Evolutionary conservation across 1,140 invertebrate species (phyloP).

Genomic region (Trichonephila clavata): DNA sequence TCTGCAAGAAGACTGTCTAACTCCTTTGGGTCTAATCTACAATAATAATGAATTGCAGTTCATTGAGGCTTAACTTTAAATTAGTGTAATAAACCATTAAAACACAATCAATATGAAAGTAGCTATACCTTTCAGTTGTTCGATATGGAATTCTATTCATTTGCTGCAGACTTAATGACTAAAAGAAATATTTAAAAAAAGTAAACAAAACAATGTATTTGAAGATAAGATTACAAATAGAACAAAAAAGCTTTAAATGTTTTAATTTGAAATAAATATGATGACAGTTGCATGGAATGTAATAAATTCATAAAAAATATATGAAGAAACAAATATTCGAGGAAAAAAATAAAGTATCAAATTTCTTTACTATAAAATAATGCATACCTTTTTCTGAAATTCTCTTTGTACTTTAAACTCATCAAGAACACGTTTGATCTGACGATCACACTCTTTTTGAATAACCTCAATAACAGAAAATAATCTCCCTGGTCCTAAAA

Average conservation of each 20-base stretch:
- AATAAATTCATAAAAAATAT: background rate
- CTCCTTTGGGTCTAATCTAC: constrained; percentile 89
- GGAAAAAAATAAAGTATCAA: background rate
- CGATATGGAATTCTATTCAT: constrained; percentile 61
- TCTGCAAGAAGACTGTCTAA: constrained; percentile 94
- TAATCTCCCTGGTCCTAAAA: constrained; percentile 86
- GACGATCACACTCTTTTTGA: constrained; percentile 89
- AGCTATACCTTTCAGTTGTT: constrained; percentile 59
- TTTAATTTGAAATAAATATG: background rate
- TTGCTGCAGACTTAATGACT: constrained; percentile 78
- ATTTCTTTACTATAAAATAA: no score
- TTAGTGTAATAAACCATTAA: background rate
- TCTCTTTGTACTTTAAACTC: constrained; percentile 90
- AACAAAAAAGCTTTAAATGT: no score
- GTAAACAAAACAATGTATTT: background rate
- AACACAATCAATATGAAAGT: background rate
- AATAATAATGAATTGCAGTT: constrained; percentile 48
- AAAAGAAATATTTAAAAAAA: constrained; percentile 31
- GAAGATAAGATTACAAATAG: background rate
- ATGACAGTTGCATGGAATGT: background rate
- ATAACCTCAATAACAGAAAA: constrained; percentile 87
- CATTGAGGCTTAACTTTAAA: background rate
- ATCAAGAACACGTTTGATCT: constrained; percentile 83
- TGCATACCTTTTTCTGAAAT: constrained; percentile 84
- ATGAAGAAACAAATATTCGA: background rate